Conservation (phyloP, 2,113 vertebrate species). For the Sorex fumeus region DNA sequence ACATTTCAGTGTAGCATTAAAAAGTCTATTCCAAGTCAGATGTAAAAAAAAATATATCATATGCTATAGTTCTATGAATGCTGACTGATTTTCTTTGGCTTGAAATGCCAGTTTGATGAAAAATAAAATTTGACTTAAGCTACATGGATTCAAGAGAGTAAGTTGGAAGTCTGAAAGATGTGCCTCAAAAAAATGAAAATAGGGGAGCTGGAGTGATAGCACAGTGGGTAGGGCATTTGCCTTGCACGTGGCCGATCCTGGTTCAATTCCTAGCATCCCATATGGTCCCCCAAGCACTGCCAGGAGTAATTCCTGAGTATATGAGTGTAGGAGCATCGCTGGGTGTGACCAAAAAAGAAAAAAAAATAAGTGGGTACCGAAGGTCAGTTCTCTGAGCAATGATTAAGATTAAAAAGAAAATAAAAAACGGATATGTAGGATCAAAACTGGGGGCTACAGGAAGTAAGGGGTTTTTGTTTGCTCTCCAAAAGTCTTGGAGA, state of each 20-base stretch:
- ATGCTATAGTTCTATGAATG: constrained; percentile 24
- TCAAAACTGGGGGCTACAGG: neutral
- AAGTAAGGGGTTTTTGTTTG: neutral
- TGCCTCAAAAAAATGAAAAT: neutral
- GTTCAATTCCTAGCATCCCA: too few species aligned
- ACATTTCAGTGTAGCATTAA: constrained; percentile 34
- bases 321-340: too few species aligned
- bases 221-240: too few species aligned
- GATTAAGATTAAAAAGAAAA: neutral
- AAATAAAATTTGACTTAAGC: neutral
- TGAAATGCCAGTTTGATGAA: neutral
- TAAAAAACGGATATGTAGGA: neutral
- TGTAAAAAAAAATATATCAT: neutral
- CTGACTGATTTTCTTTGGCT: neutral
- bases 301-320: too few species aligned
- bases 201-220: too few species aligned
- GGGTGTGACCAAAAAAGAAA: too few species aligned
- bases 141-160: neutral
- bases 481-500: neutral
- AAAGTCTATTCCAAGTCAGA: neutral
- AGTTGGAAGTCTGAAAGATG: neutral
- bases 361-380: neutral
- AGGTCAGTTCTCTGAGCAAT: neutral
- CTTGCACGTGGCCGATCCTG: too few species aligned
- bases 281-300: too few species aligned